Evolutionary conservation across 1,140 invertebrate genomes (phyloP).

Genomic region (Panagrolaimus sp.): DNA sequence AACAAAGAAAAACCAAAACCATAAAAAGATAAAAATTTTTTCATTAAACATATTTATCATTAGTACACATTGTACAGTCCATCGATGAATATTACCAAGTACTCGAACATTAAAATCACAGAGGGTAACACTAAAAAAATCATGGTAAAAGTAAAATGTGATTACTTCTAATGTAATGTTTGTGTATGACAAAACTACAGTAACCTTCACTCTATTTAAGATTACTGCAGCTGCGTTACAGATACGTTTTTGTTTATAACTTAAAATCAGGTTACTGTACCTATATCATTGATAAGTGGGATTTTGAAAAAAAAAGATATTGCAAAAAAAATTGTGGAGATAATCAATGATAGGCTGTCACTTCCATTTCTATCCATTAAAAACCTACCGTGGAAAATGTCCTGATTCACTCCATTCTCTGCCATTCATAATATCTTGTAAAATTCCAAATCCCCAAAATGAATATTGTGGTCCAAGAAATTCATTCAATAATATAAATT

Average conservation of each 20-base stretch:
- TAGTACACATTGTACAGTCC: constrained; percentile 60
- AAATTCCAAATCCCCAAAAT: constrained; percentile 61
- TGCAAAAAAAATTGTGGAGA: too few species aligned
- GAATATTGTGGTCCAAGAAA: constrained; percentile 62
- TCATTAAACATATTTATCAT: constrained; percentile 77
- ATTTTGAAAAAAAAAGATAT: too few species aligned
- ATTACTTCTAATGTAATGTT: too few species aligned
- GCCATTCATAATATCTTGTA: constrained; percentile 59
- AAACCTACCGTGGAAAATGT: constrained; percentile 29
- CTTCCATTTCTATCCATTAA: too few species aligned
- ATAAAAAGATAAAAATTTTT: constrained; percentile 55
- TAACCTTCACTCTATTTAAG: too few species aligned
- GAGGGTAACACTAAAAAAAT: constrained; percentile 59
- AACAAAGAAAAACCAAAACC: constrained; percentile 57
- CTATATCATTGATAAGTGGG: too few species aligned
- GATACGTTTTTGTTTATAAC: too few species aligned
- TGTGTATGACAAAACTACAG: too few species aligned
- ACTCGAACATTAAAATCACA: constrained; percentile 61
- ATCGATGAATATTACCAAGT: constrained; percentile 55
- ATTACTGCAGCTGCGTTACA: too few species aligned
- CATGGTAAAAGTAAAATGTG: too few species aligned
- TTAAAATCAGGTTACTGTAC: too few species aligned
- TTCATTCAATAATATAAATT: constrained; percentile 62
- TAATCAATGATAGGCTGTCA: too few species aligned
- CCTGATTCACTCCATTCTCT: constrained; percentile 53